A percentile compares a stretch with the other conserved stretches of the same genome.
Conservation (phyloP, 2,797 vertebrate species). For the Onychomys arenicola region DNA sequence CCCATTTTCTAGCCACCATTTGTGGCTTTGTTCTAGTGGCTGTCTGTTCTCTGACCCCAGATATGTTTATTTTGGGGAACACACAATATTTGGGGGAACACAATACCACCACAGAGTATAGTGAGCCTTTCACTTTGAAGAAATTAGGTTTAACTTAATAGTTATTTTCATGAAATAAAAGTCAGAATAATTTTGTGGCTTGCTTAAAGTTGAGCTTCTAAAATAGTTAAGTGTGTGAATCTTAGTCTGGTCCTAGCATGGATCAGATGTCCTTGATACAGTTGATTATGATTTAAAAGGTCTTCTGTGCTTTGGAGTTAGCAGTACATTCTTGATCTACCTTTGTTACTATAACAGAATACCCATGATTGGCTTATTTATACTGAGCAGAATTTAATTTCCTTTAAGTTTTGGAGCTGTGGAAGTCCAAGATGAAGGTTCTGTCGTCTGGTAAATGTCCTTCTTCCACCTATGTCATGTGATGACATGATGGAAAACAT, state of each 20-base stretch:
- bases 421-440: not conserved
- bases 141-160: slow-evolving; percentile 12
- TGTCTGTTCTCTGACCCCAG: too few species aligned
- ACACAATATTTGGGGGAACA: too few species aligned
- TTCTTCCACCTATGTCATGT: not conserved
- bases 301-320: not conserved
- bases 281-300: not conserved
- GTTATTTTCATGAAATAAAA: slow-evolving; percentile 33
- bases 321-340: not conserved
- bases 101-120: too few species aligned
- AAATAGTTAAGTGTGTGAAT: not conserved
- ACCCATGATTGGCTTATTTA: not conserved
- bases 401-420: not conserved
- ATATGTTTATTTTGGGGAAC: too few species aligned
- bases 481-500: not conserved
- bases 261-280: slow-evolving; percentile 11
- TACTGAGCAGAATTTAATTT: not conserved
- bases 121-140: slow-evolving; percentile 4
- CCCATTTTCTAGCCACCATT: too few species aligned
- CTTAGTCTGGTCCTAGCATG: not conserved
- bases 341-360: not conserved
- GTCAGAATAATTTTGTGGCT: not conserved
- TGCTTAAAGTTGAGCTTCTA: not conserved
- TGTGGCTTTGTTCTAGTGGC: too few species aligned
- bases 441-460: not conserved